Conservation (phyloP, 2,797 vertebrate species). For the Lerista edwardsae region DNA sequence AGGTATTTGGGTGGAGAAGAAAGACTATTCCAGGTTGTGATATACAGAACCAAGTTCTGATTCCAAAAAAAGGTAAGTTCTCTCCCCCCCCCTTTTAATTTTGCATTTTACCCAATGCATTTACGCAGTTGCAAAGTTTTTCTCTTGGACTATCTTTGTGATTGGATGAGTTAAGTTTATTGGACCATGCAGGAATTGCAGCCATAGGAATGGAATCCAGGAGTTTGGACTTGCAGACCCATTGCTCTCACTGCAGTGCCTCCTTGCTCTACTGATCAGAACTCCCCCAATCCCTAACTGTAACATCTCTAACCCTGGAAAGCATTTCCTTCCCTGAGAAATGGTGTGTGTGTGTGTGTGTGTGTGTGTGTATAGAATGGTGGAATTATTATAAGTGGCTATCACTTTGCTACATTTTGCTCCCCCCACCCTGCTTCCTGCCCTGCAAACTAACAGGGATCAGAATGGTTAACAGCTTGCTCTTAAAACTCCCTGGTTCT, state of each 20-base stretch:
- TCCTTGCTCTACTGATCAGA: background rate
- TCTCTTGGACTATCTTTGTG: background rate
- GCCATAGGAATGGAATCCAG: background rate
- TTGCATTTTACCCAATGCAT: background rate
- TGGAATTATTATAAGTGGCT: constrained; percentile 8
- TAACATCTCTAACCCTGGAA: too few species aligned
- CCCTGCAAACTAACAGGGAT: constrained; percentile 7
- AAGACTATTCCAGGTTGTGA: background rate
- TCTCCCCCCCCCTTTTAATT: background rate
- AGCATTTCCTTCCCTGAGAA: background rate
- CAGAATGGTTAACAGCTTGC: constrained; percentile 28
- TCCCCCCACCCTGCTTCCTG: background rate
- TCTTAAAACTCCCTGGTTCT: constrained; percentile 30
- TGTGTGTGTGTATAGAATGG: background rate
- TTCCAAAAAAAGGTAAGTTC: constrained; percentile 15
- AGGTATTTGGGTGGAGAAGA: background rate
- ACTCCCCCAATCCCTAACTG: background rate
- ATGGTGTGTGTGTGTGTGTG: background rate
- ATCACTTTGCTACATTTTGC: background rate
- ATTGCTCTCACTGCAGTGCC: background rate
- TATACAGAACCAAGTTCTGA: background rate
- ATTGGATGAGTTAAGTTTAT: background rate
- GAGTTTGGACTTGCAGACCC: background rate
- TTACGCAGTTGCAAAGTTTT: background rate
- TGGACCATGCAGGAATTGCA: constrained; percentile 14